phyloP scores from a whole-genome alignment of 2,888 invertebrate genomes.

The Ramazzottius varieornatus region DNA sequence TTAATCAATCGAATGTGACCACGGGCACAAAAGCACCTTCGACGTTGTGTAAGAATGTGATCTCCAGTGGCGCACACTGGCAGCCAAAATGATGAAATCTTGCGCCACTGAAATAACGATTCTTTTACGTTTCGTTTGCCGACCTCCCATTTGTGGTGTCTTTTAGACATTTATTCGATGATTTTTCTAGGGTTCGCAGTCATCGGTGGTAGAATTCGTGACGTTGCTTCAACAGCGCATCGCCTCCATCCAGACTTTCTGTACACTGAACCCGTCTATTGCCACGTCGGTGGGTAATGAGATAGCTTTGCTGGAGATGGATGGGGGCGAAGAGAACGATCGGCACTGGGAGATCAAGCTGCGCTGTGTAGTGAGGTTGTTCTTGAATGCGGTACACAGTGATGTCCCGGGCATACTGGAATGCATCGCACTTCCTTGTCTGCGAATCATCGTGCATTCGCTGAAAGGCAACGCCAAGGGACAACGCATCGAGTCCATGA shows the following conservation, averaged over 20 bases:
- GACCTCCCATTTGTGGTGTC: too few species aligned
- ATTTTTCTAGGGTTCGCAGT: background rate
- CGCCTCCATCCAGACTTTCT: background rate
- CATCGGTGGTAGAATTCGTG: background rate
- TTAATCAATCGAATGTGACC: too few species aligned
- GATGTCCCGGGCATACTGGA: conserved; percentile 55
- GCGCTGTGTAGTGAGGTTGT: conserved; percentile 46
- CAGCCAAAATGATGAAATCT: too few species aligned
- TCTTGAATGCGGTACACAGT: conserved; percentile 37
- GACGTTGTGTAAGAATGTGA: too few species aligned
- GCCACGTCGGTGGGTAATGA: background rate
- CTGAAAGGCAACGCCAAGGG: conserved; percentile 10
- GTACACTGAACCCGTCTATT: background rate
- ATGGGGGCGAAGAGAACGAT: background rate
- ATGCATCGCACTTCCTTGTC: conserved; percentile 65
- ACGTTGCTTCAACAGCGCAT: background rate
- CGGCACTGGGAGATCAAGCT: background rate
- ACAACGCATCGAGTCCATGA: background rate
- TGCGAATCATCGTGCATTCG: conserved; percentile 42
- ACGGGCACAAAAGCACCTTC: too few species aligned
- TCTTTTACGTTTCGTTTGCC: too few species aligned
- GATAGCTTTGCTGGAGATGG: background rate
- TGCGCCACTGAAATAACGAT: too few species aligned
- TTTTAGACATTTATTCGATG: too few species aligned
- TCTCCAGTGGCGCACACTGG: too few species aligned